These are phyloP conservation scores for Anomalospiza imberbis DNA, from an alignment of 2,797 vertebrate species.

Conservation along the genomic window DNA sequence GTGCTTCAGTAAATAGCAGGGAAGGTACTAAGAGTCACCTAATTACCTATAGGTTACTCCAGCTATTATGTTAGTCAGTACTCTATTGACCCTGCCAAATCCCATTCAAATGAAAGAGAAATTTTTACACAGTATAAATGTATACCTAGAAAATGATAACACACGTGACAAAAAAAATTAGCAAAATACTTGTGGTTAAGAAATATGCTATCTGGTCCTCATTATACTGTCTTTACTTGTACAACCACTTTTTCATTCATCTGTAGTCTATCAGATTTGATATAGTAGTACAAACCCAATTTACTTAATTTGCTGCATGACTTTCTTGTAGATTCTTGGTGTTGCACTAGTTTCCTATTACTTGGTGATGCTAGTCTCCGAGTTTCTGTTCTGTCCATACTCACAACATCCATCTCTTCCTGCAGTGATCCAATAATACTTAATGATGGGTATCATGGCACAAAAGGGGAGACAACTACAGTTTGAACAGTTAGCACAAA, in stretches of 20 bases:
- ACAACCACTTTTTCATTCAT: neutral
- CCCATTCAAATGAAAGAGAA: neutral
- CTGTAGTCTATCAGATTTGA: neutral
- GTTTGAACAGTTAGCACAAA: constrained; percentile 43
- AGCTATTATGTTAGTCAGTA: neutral
- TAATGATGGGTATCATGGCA: constrained; percentile 45
- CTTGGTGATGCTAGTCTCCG: neutral
- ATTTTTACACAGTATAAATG: constrained; percentile 18
- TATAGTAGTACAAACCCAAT: neutral
- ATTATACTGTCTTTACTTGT: neutral
- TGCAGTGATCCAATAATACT: constrained; percentile 41
- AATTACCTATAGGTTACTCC: constrained; percentile 15
- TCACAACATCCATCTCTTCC: neutral
- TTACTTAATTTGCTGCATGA: neutral
- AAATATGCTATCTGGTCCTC: neutral
- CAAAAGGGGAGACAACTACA: constrained; percentile 16
- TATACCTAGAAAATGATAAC: neutral
- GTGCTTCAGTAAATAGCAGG: neutral
- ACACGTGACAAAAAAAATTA: neutral
- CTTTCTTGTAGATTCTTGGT: neutral
- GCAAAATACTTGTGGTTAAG: neutral
- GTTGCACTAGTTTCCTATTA: neutral
- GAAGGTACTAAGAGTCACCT: neutral
- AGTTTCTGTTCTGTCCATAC: constrained; percentile 1
- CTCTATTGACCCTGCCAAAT: constrained; percentile 10